These are phyloP conservation scores for Brachionus angularis DNA, from an alignment of 1,140 invertebrate species.

Conservation along the genomic window DNA sequence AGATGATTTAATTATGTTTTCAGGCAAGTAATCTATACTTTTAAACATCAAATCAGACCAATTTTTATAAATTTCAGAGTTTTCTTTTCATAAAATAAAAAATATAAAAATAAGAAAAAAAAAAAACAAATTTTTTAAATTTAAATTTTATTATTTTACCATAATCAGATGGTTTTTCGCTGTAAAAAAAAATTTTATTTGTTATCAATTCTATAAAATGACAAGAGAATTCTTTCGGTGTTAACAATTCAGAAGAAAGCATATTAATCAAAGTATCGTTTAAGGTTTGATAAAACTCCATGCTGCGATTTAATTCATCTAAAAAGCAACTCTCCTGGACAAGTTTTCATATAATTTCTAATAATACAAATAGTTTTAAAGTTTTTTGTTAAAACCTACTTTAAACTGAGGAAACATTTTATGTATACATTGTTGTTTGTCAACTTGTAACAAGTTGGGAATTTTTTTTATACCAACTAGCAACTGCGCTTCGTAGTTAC, in stretches of 20 bases:
- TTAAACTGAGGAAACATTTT: constrained; percentile 38
- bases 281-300: constrained; percentile 33
- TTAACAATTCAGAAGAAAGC: neutral
- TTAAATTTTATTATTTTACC: constrained; percentile 9
- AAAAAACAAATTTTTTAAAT: neutral
- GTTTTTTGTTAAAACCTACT: neutral
- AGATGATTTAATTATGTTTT: constrained; percentile 18
- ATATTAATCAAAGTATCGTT: neutral
- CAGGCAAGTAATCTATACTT: constrained; percentile 27
- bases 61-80: constrained; percentile 32
- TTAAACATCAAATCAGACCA: constrained; percentile 22
- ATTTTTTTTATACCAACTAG: constrained; percentile 21
- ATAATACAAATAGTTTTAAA: neutral
- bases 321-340: constrained; percentile 9
- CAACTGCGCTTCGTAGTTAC: constrained; percentile 33
- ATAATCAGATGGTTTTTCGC: constrained; percentile 15
- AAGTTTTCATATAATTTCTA: too few species aligned
- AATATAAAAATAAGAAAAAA: neutral
- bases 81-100: constrained; percentile 3
- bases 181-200: neutral
- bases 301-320: constrained; percentile 4
- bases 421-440: constrained; percentile 16
- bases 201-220: constrained; percentile 9
- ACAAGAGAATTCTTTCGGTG: constrained; percentile 17
- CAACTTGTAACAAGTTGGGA: neutral